Evolutionary conservation across 2,888 invertebrate genomes (phyloP).

Genomic region (Sarcophaga caerulescens): DNA sequence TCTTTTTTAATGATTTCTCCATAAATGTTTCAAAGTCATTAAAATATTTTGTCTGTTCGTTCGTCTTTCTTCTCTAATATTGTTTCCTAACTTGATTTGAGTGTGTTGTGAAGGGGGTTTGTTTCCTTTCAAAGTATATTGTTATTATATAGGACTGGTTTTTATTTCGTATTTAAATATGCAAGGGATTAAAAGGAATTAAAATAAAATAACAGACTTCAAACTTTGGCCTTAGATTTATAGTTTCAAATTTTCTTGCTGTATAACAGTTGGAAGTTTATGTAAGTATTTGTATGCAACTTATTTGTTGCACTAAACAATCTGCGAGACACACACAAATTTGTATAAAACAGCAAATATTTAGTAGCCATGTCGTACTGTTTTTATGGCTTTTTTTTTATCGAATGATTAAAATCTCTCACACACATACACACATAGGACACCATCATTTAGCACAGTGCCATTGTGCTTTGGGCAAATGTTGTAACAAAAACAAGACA

Average conservation of each 20-base stretch:
- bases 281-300: background rate
- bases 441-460: background rate
- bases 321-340: constrained; percentile 31
- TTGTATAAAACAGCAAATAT: constrained; percentile 31
- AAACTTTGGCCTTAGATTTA: constrained; percentile 18
- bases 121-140: background rate
- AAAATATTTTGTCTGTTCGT: constrained; percentile 2
- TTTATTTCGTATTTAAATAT: constrained; percentile 30
- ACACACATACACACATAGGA: background rate
- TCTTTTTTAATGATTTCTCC: constrained; percentile 49
- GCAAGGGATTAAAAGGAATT: constrained; percentile 21
- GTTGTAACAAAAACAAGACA: constrained; percentile 4
- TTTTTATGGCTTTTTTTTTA: background rate
- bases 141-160: constrained; percentile 15
- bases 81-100: background rate
- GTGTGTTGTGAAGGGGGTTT: constrained; percentile 17
- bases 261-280: background rate
- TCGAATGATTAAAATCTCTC: background rate
- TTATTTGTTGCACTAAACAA: constrained; percentile 9
- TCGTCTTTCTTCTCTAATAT: background rate
- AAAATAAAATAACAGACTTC: background rate
- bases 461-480: constrained; percentile 22
- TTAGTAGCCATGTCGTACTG: constrained; percentile 42
- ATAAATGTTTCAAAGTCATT: constrained; percentile 27
- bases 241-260: background rate